A percentile compares a stretch with the other conserved stretches of the same genome.
Conservation (phyloP, 1,140 invertebrate genomes). For the Papilio xuthus region DNA sequence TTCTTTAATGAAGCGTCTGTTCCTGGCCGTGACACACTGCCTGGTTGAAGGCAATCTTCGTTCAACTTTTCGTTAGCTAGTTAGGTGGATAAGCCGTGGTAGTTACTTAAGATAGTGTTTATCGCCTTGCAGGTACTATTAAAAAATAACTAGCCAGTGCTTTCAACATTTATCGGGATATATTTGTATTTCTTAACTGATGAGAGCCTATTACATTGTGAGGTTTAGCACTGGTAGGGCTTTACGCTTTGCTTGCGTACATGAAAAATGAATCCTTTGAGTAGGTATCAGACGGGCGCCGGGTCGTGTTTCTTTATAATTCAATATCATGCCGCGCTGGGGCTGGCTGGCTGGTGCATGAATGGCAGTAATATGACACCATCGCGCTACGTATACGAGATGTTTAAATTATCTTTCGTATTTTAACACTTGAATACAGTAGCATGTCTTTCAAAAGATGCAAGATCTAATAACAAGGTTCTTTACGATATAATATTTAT, state of each 20-base stretch:
- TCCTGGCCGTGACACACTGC: neutral
- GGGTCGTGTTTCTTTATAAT: constrained; percentile 54
- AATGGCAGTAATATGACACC: constrained; percentile 55
- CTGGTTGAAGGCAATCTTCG: neutral
- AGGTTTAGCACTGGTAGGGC: constrained; percentile 25
- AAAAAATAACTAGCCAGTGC: neutral
- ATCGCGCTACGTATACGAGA: constrained; percentile 51
- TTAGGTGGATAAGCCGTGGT: too few relatives aligned
- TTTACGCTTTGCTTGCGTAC: constrained; percentile 23
- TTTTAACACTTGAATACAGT: neutral
- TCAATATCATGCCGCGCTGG: constrained; percentile 46
- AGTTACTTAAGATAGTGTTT: too few relatives aligned
- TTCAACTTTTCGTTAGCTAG: neutral
- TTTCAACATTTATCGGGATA: neutral
- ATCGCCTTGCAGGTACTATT: too few relatives aligned
- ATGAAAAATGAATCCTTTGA: constrained; percentile 40
- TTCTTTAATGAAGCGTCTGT: neutral
- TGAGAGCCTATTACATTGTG: constrained; percentile 2
- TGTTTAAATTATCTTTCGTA: constrained; percentile 44
- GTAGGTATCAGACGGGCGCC: constrained; percentile 50
- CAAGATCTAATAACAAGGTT: too few relatives aligned
- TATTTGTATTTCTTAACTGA: neutral
- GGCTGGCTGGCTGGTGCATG: constrained; percentile 44
- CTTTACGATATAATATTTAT: too few relatives aligned
- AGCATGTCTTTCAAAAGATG: neutral